These are phyloP conservation scores for Enoplosus armatus DNA, from an alignment of 2,797 vertebrate genomes.

Conservation along the genomic window DNA sequence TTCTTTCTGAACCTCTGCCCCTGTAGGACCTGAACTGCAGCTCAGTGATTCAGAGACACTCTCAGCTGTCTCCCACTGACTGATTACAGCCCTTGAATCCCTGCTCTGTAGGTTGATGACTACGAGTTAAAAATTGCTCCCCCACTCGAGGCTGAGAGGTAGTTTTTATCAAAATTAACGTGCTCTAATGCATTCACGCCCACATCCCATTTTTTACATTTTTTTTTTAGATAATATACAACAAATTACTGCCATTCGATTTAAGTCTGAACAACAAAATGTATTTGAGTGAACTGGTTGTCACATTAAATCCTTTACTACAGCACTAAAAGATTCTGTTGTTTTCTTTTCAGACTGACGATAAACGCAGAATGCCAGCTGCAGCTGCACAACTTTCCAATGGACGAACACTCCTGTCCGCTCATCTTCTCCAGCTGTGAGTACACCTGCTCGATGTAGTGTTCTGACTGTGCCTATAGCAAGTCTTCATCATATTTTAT, in stretches of 20 bases:
- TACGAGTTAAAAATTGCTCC: neutral
- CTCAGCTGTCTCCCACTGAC: neutral
- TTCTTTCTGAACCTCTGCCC: neutral
- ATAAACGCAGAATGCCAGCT: constrained; percentile 97
- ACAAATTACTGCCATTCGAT: too few relatives aligned
- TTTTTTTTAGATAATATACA: too few relatives aligned
- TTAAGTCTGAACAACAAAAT: neutral
- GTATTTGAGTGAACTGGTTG: neutral
- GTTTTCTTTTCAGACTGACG: constrained; percentile 88
- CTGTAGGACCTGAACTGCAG: neutral
- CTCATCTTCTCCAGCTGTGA: constrained; percentile 99
- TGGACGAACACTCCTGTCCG: constrained; percentile 97
- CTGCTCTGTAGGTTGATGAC: neutral
- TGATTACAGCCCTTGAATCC: neutral
- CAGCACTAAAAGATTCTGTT: neutral
- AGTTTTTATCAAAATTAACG: neutral
- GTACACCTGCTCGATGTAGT: constrained; percentile 71
- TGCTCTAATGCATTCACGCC: neutral
- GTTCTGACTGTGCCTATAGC: neutral
- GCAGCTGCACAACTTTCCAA: constrained; percentile 97
- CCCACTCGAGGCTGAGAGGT: neutral
- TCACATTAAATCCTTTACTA: neutral
- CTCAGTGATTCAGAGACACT: neutral
- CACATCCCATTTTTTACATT: too few relatives aligned
- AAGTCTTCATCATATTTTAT: neutral